phyloP scores from a whole-genome alignment of 2,888 invertebrate species.

The Volucella inflata region DNA sequence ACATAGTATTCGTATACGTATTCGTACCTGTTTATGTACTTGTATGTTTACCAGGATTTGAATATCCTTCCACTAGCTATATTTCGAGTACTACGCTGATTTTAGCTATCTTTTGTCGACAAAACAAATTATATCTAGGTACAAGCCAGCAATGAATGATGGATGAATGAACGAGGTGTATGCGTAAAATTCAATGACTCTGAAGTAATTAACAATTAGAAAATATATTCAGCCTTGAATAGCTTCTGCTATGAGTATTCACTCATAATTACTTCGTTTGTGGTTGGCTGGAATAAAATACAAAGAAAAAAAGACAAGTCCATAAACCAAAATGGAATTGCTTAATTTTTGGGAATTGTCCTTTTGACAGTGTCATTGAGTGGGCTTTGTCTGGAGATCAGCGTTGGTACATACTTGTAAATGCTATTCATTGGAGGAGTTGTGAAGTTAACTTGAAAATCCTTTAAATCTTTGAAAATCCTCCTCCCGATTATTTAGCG shows the following conservation, averaged over 20 bases:
- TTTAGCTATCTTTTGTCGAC: constrained; percentile 12
- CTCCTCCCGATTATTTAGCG: constrained; percentile 48
- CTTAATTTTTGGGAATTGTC: constrained; percentile 33
- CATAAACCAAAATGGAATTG: constrained; percentile 36
- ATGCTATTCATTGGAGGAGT: constrained; percentile 3
- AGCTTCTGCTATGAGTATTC: not conserved
- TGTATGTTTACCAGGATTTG: constrained; percentile 46
- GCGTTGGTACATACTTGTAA: constrained; percentile 11
- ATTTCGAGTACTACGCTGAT: too few species aligned
- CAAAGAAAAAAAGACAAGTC: not conserved
- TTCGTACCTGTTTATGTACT: too few species aligned
- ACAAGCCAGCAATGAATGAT: not conserved
- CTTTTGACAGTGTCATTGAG: constrained; percentile 1
- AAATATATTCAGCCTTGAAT: constrained; percentile 42
- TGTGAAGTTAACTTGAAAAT: not conserved
- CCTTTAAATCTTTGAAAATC: not conserved
- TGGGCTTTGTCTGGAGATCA: not conserved
- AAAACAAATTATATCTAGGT: not conserved
- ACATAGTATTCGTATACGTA: too few species aligned
- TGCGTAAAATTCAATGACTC: constrained; percentile 67
- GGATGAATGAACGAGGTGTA: constrained; percentile 53
- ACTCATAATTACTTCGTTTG: constrained; percentile 20
- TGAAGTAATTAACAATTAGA: constrained; percentile 63
- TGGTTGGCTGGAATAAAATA: not conserved
- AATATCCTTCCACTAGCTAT: constrained; percentile 21